Evolutionary conservation across 2,113 vertebrate genomes (phyloP).

Genomic region (Pangasianodon gigas): DNA sequence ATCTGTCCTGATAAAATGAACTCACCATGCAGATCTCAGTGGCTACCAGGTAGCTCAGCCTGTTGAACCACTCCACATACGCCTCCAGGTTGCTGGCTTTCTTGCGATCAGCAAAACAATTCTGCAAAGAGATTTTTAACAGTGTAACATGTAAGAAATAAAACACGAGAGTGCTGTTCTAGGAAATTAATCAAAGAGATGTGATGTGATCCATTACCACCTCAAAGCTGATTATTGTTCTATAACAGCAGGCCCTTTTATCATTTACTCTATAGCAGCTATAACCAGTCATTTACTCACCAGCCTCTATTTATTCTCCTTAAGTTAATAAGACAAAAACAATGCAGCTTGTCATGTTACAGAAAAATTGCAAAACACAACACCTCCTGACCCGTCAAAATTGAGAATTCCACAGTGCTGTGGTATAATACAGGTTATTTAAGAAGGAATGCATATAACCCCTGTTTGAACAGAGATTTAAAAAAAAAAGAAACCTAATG

Average conservation of each 20-base stretch:
- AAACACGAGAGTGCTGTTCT: not conserved
- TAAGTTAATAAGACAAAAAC: not conserved
- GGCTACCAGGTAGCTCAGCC: slow-evolving; percentile 92
- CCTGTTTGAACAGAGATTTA: not conserved
- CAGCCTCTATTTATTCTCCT: not conserved
- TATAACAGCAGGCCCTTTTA: not conserved
- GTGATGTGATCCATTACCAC: not conserved
- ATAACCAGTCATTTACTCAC: not conserved
- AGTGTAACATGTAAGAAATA: not conserved
- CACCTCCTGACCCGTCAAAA: not conserved
- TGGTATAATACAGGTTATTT: not conserved
- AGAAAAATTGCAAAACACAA: not conserved
- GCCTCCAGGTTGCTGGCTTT: slow-evolving; percentile 87
- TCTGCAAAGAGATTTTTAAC: slow-evolving; percentile 67
- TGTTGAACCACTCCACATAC: slow-evolving; percentile 96
- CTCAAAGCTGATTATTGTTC: not conserved
- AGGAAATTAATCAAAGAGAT: not conserved
- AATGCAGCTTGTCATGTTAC: not conserved
- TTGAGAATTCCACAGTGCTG: not conserved
- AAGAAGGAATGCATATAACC: not conserved
- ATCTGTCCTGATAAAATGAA: not conserved
- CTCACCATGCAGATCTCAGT: slow-evolving; percentile 96
- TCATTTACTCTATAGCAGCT: not conserved
- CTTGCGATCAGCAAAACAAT: slow-evolving; percentile 81
- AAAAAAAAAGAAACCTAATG: not conserved